Percentiles rank a stretch among this genome's conserved stretches.
Evolutionary conservation across 2,888 invertebrate genomes (phyloP).

Genomic region (Xestobium rufovillosum): DNA sequence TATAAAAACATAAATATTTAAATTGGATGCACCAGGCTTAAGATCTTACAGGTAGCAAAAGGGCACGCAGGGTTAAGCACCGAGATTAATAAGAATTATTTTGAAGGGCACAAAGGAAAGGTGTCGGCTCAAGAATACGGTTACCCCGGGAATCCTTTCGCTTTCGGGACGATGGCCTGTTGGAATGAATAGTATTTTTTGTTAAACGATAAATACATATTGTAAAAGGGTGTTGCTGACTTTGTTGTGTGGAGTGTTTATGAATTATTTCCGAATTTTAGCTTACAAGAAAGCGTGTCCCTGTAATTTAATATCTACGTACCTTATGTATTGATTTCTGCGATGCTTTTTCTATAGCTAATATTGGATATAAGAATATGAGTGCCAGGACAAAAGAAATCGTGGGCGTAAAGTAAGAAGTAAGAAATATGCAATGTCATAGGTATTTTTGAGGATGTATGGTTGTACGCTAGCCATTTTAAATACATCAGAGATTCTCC

Average conservation of each 20-base stretch:
- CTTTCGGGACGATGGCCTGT: constrained; percentile 19
- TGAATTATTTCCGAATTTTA: constrained; percentile 16
- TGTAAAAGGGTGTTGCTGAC: constrained; percentile 21
- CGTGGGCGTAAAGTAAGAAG: too few species aligned
- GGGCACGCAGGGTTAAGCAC: constrained; percentile 22
- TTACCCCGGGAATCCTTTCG: constrained; percentile 14
- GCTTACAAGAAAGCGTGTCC: constrained; percentile 14
- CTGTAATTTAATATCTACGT: constrained; percentile 4
- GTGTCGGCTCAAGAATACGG: constrained; percentile 24
- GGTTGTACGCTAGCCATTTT: too few species aligned
- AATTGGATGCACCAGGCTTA: constrained; percentile 13
- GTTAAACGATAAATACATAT: constrained; percentile 21
- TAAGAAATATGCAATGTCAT: too few species aligned
- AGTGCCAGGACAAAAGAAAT: too few species aligned
- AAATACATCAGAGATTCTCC: too few species aligned
- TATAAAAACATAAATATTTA: constrained; percentile 19
- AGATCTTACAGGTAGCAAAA: constrained; percentile 15
- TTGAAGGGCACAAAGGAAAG: constrained; percentile 28
- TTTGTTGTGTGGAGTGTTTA: constrained; percentile 21
- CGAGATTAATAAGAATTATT: constrained; percentile 24
- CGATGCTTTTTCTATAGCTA: too few species aligned
- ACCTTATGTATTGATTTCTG: constrained; percentile 4
- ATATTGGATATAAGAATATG: too few species aligned
- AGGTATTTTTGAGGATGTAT: too few species aligned
- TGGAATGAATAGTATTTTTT: constrained; percentile 21